Conservation (phyloP, 2,113 vertebrate species). For the Catharus minimus region DNA sequence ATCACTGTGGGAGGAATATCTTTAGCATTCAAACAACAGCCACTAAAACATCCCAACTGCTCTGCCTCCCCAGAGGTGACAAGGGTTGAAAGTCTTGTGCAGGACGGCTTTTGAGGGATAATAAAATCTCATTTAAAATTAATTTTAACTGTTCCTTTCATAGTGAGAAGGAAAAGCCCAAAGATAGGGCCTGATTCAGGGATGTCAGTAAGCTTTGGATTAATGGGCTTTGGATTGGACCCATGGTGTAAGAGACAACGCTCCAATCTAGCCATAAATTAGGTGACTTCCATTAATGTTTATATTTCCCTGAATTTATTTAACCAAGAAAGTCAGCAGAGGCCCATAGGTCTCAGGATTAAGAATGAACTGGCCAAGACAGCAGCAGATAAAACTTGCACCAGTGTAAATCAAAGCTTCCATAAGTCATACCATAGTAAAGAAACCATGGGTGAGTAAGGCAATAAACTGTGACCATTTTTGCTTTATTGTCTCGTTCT, state of each 20-base stretch:
- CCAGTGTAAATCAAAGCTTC: conserved; percentile 46
- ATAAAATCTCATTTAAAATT: not conserved
- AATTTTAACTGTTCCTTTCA: not conserved
- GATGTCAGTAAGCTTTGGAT: not conserved
- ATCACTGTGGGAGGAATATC: not conserved
- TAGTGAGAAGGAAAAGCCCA: not conserved
- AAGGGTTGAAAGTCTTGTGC: not conserved
- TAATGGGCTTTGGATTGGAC: conserved; percentile 12
- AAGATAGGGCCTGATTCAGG: not conserved
- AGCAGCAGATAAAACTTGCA: conserved; percentile 58
- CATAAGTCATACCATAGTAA: conserved; percentile 18
- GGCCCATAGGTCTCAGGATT: conserved; percentile 7
- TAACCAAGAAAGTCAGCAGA: conserved; percentile 42
- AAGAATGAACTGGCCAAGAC: conserved; percentile 61
- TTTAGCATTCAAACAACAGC: conserved; percentile 35
- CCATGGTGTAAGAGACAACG: not conserved
- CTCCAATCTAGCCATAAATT: conserved; percentile 33
- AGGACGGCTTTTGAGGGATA: not conserved
- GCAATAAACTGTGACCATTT: conserved; percentile 16
- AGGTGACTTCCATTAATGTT: conserved; percentile 29
- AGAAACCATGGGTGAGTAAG: not conserved
- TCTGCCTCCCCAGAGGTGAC: not conserved
- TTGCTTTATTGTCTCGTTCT: conserved; percentile 14
- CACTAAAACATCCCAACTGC: not conserved
- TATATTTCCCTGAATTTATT: conserved; percentile 60